phyloP scores from a whole-genome alignment of 37 sponge, comb jelly and placozoan species.

The Hormiphora californensis region DNA sequence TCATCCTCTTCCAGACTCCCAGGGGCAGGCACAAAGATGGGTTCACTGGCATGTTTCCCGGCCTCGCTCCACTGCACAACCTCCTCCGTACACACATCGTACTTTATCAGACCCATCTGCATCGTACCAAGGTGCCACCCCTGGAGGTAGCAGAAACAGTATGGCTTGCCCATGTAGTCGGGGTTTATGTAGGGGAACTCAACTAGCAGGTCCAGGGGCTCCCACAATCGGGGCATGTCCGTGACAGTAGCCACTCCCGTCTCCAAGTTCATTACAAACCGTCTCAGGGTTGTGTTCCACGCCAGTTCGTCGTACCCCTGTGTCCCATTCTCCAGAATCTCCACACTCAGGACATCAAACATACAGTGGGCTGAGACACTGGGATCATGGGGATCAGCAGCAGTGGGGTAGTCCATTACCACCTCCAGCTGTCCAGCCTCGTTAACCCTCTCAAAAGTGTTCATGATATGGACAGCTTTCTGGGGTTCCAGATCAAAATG shows the following conservation, averaged over 20 bases:
- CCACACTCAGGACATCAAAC: neutral
- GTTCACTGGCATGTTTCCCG: constrained; percentile 21
- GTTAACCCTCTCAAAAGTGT: constrained; percentile 27
- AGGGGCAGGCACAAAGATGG: constrained; percentile 1
- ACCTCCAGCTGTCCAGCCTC: neutral
- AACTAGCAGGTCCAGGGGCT: neutral
- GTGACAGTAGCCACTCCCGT: neutral
- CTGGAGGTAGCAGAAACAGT: constrained; percentile 22
- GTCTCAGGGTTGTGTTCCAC: constrained; percentile 6
- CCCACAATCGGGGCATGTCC: neutral
- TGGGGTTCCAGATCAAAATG: neutral
- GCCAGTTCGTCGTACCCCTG: neutral
- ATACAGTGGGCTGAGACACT: neutral
- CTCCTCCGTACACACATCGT: neutral
- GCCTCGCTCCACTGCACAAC: neutral
- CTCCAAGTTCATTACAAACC: neutral
- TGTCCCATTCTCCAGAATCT: neutral
- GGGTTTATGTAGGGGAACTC: constrained; percentile 21
- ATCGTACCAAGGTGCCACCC: constrained; percentile 23
- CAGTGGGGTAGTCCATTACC: constrained; percentile 1
- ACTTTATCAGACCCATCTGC: constrained; percentile 29
- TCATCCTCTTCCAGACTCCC: neutral
- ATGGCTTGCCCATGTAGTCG: neutral
- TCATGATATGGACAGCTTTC: neutral
- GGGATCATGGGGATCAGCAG: neutral